Percentiles rank a stretch among this genome's conserved stretches.
Evolutionary conservation across 2,888 invertebrate genomes (phyloP).

Genomic region (Blomia tropicalis): DNA sequence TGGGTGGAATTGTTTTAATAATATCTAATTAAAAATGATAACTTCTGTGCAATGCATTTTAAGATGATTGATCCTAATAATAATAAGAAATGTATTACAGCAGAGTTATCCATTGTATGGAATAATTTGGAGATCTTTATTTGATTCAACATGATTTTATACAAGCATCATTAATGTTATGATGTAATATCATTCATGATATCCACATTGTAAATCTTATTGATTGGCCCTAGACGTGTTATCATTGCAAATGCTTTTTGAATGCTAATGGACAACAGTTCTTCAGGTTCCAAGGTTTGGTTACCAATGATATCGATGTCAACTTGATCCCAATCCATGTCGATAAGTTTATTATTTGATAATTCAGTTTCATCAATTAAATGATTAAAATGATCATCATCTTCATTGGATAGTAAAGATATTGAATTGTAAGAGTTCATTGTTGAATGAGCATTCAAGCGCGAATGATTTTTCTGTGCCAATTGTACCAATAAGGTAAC

Average conservation of each 20-base stretch:
- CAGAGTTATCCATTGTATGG: too few species aligned
- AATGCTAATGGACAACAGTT: conserved; percentile 16
- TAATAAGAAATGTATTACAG: too few species aligned
- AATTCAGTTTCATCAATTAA: background rate
- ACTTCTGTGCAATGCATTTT: too few species aligned
- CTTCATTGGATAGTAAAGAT: background rate
- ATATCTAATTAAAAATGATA: too few species aligned
- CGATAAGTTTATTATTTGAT: background rate
- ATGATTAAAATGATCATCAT: background rate
- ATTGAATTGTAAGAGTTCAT: conserved; percentile 15
- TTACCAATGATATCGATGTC: background rate
- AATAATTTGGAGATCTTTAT: too few species aligned
- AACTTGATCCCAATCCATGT: background rate
- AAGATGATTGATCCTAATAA: too few species aligned
- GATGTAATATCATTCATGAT: too few species aligned
- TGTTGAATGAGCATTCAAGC: conserved; percentile 16
- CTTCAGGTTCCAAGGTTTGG: conserved; percentile 9
- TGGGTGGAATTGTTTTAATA: too few species aligned
- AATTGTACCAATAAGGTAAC: conserved; percentile 66
- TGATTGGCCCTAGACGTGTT: background rate
- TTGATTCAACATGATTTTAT: too few species aligned
- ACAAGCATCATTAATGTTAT: too few species aligned
- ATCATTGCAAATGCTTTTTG: conserved; percentile 23
- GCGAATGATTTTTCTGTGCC: conserved; percentile 66
- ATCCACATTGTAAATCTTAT: conserved; percentile 10